Percentiles rank a stretch among this genome's conserved stretches.
Conservation (phyloP, 2,888 invertebrate species). For the Pasiphila rectangulata region DNA sequence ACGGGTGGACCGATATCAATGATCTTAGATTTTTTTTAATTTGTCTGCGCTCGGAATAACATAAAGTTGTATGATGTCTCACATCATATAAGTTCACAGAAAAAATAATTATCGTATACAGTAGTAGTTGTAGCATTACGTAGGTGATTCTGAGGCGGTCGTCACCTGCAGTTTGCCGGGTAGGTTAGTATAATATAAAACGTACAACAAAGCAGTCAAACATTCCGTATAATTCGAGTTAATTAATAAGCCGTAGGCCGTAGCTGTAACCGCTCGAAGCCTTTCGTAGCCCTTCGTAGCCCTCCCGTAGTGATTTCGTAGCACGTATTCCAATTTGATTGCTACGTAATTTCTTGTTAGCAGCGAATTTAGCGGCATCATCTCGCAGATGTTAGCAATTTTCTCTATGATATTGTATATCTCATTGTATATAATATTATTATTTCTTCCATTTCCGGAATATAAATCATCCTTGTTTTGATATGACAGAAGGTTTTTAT, state of each 20-base stretch:
- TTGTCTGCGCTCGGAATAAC: too few species aligned
- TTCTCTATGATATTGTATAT: conserved; percentile 27
- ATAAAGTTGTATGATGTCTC: too few species aligned
- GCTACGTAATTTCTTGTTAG: conserved; percentile 37
- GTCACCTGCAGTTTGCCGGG: too few species aligned
- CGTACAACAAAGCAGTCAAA: not conserved
- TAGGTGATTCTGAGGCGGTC: too few species aligned
- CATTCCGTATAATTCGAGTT: not conserved
- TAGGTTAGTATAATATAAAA: too few species aligned
- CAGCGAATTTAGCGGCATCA: conserved; percentile 27
- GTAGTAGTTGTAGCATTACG: too few species aligned
- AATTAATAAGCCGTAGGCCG: conserved; percentile 4
- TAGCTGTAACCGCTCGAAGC: too few species aligned
- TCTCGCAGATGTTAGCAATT: conserved; percentile 31
- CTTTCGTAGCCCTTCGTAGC: conserved; percentile 24
- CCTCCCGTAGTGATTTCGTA: conserved; percentile 28
- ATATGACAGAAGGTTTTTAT: not conserved
- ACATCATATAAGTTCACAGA: too few species aligned
- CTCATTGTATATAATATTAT: conserved; percentile 21
- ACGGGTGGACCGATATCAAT: too few species aligned
- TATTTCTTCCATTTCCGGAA: conserved; percentile 3
- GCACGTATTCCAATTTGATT: conserved; percentile 36
- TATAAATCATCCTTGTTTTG: conserved; percentile 1
- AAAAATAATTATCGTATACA: too few species aligned
- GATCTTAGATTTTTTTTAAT: too few species aligned